Base-by-base conservation (phyloP, 2,113 vertebrate genomes). In the Pygoscelis adeliae region DNA sequence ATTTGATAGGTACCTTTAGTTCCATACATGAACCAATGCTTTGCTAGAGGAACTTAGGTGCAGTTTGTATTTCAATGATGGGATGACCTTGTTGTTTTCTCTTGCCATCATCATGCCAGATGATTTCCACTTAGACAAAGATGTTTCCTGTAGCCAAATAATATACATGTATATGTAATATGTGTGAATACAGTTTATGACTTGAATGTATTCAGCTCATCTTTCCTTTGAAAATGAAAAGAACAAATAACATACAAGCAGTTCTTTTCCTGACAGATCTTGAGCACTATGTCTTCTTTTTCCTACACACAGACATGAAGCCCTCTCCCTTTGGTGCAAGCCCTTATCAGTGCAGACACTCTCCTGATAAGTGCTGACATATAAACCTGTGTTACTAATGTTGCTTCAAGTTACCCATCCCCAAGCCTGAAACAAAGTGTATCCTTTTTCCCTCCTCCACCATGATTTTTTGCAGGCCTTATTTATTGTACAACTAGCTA, bases 21-120 rank as follows among this genome's bases (percentile, higher is more conserved):
- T 72, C 1, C 16, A 18, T 20, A 21, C 19, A 21, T 0, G 0
- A 58, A 25, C 12, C 42, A 61, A 7, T 17, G n/a, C 1, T 88
- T 62, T 94, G 19, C 42, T 49, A 25, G 9, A 46, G 59, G n/a
- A 84, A 66, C 49, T 69, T 14, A 6, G 6, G 20, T 61, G 36
- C 29, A 52, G 9, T 55, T 42, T 40, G 29, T 19, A 4, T 30
- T 34, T 44, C 78, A 59, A 20, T 17, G n/a, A 11, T 29, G n/a
- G 47, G 23, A 38, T 40, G 19, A 47, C 6, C 38, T 5, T 36
- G 26, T 50, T 71, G 15, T 71, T 71, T 71, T 93, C 32, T 88
- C 22, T 77, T 50, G 19, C 29, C 2, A 2, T 50, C n/a, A 19
- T n/a, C 29, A 32, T 44, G 29, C 9, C 12, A n/a, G 34, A 42